Evolutionary conservation across 2,888 invertebrate genomes (phyloP).

Genomic region (Antitype chi): DNA sequence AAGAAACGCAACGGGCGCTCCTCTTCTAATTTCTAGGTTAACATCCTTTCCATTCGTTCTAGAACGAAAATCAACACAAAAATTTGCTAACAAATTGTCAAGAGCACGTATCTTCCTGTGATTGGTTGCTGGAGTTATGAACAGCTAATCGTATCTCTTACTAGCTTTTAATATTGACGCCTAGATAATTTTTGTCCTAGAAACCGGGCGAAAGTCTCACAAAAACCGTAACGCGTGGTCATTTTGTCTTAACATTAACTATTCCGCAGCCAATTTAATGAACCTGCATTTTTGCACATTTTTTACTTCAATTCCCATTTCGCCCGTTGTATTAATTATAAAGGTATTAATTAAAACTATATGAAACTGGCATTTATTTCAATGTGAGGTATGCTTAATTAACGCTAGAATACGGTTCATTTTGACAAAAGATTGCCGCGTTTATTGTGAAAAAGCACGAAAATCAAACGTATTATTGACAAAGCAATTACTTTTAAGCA

Average conservation of each 20-base stretch:
- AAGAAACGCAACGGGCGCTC: too few species aligned
- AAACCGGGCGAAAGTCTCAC: conserved; percentile 24
- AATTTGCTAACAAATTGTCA: too few species aligned
- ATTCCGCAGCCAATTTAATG: conserved; percentile 66
- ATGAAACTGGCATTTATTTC: conserved; percentile 31
- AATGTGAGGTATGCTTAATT: conserved; percentile 35
- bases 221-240: conserved; percentile 39
- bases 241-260: conserved; percentile 55
- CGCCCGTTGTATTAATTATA: conserved; percentile 56
- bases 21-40: too few species aligned
- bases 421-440: conserved; percentile 6
- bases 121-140: too few species aligned
- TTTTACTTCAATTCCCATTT: conserved; percentile 61
- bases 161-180: background rate
- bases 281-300: conserved; percentile 62
- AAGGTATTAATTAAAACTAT: conserved; percentile 55
- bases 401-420: conserved; percentile 11
- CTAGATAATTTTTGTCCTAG: too few species aligned
- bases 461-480: conserved; percentile 3
- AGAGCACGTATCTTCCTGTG: too few species aligned
- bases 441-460: conserved; percentile 11
- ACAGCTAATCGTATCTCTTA: too few species aligned
- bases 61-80: too few species aligned
- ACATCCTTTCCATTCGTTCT: too few species aligned
- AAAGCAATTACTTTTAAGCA: background rate